phyloP scores from a whole-genome alignment of 2,888 invertebrate genomes.

The Peribatodes rhomboidaria region DNA sequence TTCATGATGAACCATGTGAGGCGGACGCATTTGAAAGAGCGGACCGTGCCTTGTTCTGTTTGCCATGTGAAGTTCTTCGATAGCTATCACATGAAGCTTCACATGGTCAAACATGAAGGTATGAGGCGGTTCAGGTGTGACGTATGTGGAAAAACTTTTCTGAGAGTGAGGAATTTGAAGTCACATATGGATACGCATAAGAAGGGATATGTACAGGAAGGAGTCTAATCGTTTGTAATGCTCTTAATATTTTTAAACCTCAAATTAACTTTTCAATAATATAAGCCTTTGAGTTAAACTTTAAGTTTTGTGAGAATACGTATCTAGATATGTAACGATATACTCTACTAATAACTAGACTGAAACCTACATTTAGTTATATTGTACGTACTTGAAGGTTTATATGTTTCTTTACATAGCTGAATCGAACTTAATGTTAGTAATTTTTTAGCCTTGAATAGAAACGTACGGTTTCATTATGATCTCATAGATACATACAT shows the following conservation, averaged over 20 bases:
- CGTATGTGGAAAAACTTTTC: conserved; percentile 86
- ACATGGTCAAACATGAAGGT: conserved; percentile 84
- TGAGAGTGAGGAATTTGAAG: conserved; percentile 86
- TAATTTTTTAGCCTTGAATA: background rate
- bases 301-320: no score
- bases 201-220: conserved; percentile 65
- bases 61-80: conserved; percentile 79
- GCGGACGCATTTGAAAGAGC: conserved; percentile 79
- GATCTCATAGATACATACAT: background rate
- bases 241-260: background rate
- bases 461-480: background rate
- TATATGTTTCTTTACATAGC: no score
- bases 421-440: no score
- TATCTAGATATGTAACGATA: no score
- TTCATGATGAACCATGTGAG: conserved; percentile 80
- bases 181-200: conserved; percentile 85
- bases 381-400: no score
- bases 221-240: background rate
- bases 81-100: conserved; percentile 73
- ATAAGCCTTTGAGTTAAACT: no score
- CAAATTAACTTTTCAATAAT: background rate
- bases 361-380: no score
- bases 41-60: conserved; percentile 74
- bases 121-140: conserved; percentile 85
- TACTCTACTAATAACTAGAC: no score